These are phyloP conservation scores for Neotragus pygmaeus DNA, from an alignment of 2,113 vertebrate genomes.

Conservation along the genomic window DNA sequence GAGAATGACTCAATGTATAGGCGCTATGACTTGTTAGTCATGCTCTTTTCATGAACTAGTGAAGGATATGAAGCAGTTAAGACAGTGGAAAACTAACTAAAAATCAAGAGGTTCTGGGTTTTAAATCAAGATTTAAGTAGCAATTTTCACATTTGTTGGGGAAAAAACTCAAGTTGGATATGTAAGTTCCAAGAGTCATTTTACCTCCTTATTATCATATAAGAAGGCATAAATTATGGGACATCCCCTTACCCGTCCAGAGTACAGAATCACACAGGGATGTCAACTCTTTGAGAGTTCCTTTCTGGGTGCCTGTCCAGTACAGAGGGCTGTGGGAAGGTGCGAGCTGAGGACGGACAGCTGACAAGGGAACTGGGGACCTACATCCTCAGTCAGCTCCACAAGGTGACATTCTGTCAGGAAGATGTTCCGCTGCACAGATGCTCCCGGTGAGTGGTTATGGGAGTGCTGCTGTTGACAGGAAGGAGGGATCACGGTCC, in stretches of 20 bases:
- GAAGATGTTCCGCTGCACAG: slow-evolving; percentile 62
- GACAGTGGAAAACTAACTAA: not conserved
- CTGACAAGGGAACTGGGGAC: slow-evolving; percentile 63
- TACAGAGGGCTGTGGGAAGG: slow-evolving; percentile 67
- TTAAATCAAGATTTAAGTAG: not conserved
- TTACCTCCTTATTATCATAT: not conserved
- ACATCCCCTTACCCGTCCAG: not conserved
- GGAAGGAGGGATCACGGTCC: slow-evolving; percentile 71
- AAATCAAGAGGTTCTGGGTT: not conserved
- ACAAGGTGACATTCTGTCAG: slow-evolving; percentile 66
- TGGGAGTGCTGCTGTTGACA: slow-evolving; percentile 61
- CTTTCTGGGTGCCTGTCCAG: not conserved
- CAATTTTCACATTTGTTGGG: not conserved
- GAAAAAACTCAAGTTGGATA: not conserved
- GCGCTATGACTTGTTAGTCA: not conserved
- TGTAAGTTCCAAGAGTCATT: not conserved
- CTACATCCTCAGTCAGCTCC: slow-evolving; percentile 74
- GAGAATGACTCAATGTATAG: not conserved
- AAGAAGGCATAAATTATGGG: not conserved
- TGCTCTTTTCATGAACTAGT: not conserved
- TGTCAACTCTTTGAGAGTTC: not conserved
- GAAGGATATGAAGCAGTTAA: not conserved
- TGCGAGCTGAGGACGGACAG: slow-evolving; percentile 69
- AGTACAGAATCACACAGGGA: not conserved
- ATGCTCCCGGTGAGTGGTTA: slow-evolving; percentile 6